These are phyloP conservation scores for Ceratothoa steindachneri DNA, from an alignment of 2,888 invertebrate genomes.

Conservation along the genomic window DNA sequence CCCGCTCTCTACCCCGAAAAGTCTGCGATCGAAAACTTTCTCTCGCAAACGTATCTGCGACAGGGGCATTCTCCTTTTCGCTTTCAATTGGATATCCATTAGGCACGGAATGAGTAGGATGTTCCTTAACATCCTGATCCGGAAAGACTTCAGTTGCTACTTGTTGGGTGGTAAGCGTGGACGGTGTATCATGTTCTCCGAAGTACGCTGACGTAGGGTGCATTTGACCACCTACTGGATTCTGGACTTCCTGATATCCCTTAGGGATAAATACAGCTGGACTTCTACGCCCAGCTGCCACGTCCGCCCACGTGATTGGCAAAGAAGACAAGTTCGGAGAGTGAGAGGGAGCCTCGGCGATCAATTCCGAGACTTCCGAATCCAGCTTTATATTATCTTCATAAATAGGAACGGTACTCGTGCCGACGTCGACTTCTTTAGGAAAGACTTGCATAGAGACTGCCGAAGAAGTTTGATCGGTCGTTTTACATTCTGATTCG, in stretches of 20 bases:
- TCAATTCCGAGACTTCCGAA: background rate
- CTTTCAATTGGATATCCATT: no score
- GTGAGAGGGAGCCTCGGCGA: background rate
- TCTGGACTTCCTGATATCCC: slow-evolving; percentile 1
- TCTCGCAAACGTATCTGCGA: background rate
- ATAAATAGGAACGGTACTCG: background rate
- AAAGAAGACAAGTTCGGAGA: slow-evolving; percentile 19
- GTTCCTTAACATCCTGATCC: no score
- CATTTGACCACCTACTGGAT: background rate
- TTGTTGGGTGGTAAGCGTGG: no score
- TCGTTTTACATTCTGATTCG: slow-evolving; percentile 8
- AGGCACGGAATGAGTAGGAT: no score
- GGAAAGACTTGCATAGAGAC: background rate
- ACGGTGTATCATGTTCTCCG: no score
- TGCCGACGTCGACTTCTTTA: background rate
- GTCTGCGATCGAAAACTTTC: background rate
- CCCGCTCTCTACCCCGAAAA: no score
- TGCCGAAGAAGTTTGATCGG: background rate
- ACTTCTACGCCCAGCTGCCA: slow-evolving; percentile 45
- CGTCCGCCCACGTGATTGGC: slow-evolving; percentile 44
- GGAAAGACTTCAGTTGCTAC: no score
- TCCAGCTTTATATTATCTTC: background rate
- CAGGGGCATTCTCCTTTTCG: no score
- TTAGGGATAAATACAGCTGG: slow-evolving; percentile 27
- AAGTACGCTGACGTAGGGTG: no score